phyloP scores from a whole-genome alignment of 2,113 vertebrate species.

The Patagioenas fasciata region DNA sequence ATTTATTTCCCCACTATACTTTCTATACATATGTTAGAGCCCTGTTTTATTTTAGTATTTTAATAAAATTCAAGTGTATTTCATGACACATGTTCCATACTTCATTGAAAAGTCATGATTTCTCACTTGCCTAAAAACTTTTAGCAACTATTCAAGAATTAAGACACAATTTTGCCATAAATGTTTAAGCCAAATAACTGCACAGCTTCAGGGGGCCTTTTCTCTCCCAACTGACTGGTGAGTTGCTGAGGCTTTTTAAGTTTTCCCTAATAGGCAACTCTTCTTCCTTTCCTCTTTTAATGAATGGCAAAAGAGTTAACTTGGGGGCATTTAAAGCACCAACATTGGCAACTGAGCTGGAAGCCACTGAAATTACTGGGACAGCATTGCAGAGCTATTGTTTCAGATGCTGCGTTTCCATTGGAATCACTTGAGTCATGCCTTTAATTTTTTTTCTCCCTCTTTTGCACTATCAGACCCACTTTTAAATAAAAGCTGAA shows the following conservation, averaged over 20 bases:
- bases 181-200: not conserved
- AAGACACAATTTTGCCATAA: not conserved
- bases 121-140: not conserved
- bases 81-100: not conserved
- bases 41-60: not conserved
- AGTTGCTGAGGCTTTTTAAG: not conserved
- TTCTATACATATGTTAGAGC: not conserved
- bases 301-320: slow-evolving; percentile 9
- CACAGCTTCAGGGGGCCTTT: not conserved
- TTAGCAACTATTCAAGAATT: not conserved
- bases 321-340: not conserved
- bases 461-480: not conserved
- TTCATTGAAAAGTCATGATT: not conserved
- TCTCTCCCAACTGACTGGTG: rapidly evolving
- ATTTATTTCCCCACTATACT: not conserved
- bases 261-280: not conserved
- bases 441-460: not conserved
- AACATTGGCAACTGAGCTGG: not conserved
- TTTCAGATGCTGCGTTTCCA: not conserved
- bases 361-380: not conserved
- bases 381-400: not conserved
- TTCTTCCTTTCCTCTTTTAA: not conserved
- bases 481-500: not conserved
- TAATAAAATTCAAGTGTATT: slow-evolving; percentile 11
- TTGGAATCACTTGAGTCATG: not conserved